Base-by-base conservation (phyloP, 2,888 invertebrate genomes). In the Polymixis lichenea region DNA sequence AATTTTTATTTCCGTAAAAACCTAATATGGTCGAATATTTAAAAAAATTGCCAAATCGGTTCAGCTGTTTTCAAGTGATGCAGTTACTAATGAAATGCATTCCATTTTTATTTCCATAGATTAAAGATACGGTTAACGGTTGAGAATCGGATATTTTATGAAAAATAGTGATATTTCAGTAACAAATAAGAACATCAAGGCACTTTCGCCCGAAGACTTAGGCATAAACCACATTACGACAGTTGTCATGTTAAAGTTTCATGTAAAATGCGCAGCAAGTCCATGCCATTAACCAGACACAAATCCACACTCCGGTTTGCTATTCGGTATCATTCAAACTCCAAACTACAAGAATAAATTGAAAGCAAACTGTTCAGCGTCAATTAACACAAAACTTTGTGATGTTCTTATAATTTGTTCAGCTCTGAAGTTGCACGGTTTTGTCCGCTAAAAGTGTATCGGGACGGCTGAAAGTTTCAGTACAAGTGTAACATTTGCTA, bases 401-500 rank as follows among this genome's bases (percentile, higher is more conserved):
- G 69, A 85, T 77, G 86, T 77, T 77, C 78, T 80, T 80, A 70
- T 87, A 87, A 85, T 86, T 83, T 87, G 87, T 85, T 83, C 55
- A 11, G 62, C 64, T n/a, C 55, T 69, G 13, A 75, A 87, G 68
- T 78, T 79, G 56, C 25, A 78, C 58, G 58, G 78, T 74, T 80
- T 78, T 73, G 76, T 68, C 58, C 51, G 62, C 60, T 71, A 75
- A 77, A 83, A 88, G 83, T 85, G 82, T 83, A 84, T 84, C 78
- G 83, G 62, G 84, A 72, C 78, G 66, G 81, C 67, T 82, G 72
- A 76, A 87, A 89, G 85, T 87, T 85, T 79, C 56, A 75, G 51
- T 75, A 69, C 74, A 69, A 84, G 71, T 82, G 89, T 89, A 90
- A 91, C 91, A 90, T 90, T 91, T 91, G 89, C 86, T 86, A 61